Conservation (phyloP, 2,797 vertebrate species). For the Ptychobarbus kaznakovi region DNA sequence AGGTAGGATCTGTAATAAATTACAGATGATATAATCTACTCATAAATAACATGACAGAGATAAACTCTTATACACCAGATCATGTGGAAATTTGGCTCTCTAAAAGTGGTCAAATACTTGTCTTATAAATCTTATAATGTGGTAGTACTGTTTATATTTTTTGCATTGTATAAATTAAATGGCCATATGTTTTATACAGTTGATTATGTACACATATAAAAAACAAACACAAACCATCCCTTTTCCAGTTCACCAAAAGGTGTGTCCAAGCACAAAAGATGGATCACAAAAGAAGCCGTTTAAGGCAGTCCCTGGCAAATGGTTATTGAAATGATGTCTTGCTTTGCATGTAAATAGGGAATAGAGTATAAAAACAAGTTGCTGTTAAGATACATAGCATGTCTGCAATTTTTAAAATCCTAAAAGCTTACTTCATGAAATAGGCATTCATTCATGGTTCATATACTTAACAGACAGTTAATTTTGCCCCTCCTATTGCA, state of each 20-base stretch:
- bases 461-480: constrained; percentile 46
- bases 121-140: background rate
- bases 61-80: constrained; percentile 3
- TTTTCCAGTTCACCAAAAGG: background rate
- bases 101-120: background rate
- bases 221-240: background rate
- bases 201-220: background rate
- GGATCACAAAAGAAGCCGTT: background rate
- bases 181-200: background rate
- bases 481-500: constrained; percentile 32
- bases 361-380: constrained; percentile 47
- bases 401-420: constrained; percentile 4
- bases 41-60: background rate
- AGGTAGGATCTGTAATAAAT: background rate
- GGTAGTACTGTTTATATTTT: background rate
- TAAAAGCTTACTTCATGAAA: constrained; percentile 41
- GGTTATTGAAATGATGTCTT: constrained; percentile 63
- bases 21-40: background rate
- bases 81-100: background rate
- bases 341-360: constrained; percentile 68
- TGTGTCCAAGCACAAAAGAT: background rate
- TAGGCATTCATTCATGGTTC: constrained; percentile 47
- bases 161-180: background rate
- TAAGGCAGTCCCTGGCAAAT: constrained; percentile 54
- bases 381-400: constrained; percentile 63